Base-by-base conservation (phyloP, 37 sponge, comb jelly and placozoan genomes). In the Halichondria panicea region DNA sequence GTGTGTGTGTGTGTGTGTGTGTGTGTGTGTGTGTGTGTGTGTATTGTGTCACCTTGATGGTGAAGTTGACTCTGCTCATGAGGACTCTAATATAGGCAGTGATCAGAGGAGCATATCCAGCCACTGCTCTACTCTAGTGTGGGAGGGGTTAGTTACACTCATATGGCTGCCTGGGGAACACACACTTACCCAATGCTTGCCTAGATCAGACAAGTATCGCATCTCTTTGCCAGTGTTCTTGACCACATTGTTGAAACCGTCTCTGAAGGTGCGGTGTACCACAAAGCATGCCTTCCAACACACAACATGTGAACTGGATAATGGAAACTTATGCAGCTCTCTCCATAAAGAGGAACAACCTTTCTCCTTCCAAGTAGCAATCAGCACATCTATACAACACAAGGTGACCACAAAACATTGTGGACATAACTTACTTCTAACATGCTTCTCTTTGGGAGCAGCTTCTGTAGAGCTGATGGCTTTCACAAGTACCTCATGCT, bases 251-350 rank as follows among this genome's bases (percentile, higher is more conserved):
- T 35, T 1, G 48, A 2, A 41, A 0, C 96, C 96, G 78, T 92
- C 96, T 28, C 90, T 43, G n/a, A 96, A 76, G 11, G 86, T 57
- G 24, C 82, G 61, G 45, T 96, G 96, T 13, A 93, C 55, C 37
- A 89, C 74, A 35, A 83, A 88, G 56, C 85, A 87, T n/a, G 90
- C 83, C 67, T 96, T 96, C 87, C 90, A 96, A 69, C 96, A 89
- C 30, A 88, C 84, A 5, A 89, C 28, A 34, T 81, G 42, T 5
- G 58, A 52, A 4, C 70, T 34, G 25, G 59, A 32, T 44, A 89
- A 50, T 2, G 84, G 92, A 54, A 78, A 83, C 25, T 78, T 63
- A 21, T 46, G 38, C n/a, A 89, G 43, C 11, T 75, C 44, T 68
- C 59, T 83, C 96, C 96, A 96, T 58, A 92, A 78, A 2, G 88